Evolutionary conservation across 1,140 invertebrate genomes (phyloP), one percentile per base, ranked within the genome.

Genomic region (Apolygus lucorum): DNA sequence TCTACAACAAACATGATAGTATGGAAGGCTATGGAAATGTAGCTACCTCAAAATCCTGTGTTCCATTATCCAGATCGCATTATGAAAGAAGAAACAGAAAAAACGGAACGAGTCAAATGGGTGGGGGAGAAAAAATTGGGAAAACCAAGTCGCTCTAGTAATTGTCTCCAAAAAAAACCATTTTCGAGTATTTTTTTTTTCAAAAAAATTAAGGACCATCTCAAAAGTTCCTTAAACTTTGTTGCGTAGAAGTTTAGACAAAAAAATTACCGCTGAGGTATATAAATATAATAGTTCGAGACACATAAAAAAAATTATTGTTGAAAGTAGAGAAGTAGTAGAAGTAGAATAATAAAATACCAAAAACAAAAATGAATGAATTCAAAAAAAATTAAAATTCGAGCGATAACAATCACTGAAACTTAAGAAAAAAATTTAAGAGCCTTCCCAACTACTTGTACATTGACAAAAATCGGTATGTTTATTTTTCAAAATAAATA

Each of bases 191-290:
- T 8, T 8, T 42, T 17, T 8, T 42, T 8, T 42, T 17, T 42
- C 34, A 67, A 67, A 70, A 68, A 65, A 64, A 72, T 84, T 87
- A 91, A 93, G 91, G 91, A 93, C 91, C 92, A 94, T 93, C 91
- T 93, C 92, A 93, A 93, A 93, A 93, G 91, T 91, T 92, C 90
- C 85, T 89, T 89, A 89, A 85, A 82, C 82, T 83, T 81, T 74
- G 73, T 70, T 71, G 21, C 26, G 65, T 27, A 67, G 64, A 25
- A 59, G 34, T 29, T 26, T 64, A 28, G 25, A 67, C 21, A 63
- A 54, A 54, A 4, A 21, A 21, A 42, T 52, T 52, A 49, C 66
- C 66, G 66, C 22, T 49, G n/a, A 52, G 24, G 2, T 64, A 22
- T 66, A 52, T 24, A 27, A 63, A 71, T 54, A 67, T 66, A 21